Evolutionary conservation across 2,888 invertebrate genomes (phyloP), one percentile per base, ranked within the genome.

Genomic region (Thysanoteuthis rhombus): DNA sequence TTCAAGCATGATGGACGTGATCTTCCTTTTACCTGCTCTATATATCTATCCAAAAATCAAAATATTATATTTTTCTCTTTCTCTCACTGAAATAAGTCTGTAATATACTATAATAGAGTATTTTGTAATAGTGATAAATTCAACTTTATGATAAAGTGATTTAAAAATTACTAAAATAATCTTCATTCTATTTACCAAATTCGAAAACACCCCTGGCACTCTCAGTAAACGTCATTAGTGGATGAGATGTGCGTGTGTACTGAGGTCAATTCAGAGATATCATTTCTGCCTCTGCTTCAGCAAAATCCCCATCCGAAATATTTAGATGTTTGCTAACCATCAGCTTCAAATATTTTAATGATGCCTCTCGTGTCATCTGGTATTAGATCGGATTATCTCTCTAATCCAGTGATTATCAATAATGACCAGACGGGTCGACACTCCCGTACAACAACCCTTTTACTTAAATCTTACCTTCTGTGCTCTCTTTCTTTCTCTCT

Each of bases 351-450:
- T 75, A 75, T 75, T 75, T 75, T 75, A 75, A 75, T 75, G 75
- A 75, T 32, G 75, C 75, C 75, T 75, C 1, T 75, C 75, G 75
- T 75, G 75, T 10, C 75, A n/a, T 75, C n/a, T n/a, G 75, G 75
- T 75, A 75, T 75, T 75, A 75, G n/a, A n/a, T 8, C 5, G 75
- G 75, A 75, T 75, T 75, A 75, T 75, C 75, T 75, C 16, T n/a
- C 75, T 75, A 75, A 75, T 75, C 75, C 75, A n/a, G 75, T 75
- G 75, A 75, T 75, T 75, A 75, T 75, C 75, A 75, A 75, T 75
- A 75, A 75, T 75, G 75, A 75, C 75, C 75, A n/a, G n/a, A 75
- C 75, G 6, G 52, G 25, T 25, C 75, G n/a, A 75, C 75, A n/a
- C 32, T 32, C n/a, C 32, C 32, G 5, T 1, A 16, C 10, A 32